A percentile compares a stretch with the other conserved stretches of the same genome.
phyloP scores from a whole-genome alignment of 2,888 invertebrate species.

The Oxystoma pomonae region DNA sequence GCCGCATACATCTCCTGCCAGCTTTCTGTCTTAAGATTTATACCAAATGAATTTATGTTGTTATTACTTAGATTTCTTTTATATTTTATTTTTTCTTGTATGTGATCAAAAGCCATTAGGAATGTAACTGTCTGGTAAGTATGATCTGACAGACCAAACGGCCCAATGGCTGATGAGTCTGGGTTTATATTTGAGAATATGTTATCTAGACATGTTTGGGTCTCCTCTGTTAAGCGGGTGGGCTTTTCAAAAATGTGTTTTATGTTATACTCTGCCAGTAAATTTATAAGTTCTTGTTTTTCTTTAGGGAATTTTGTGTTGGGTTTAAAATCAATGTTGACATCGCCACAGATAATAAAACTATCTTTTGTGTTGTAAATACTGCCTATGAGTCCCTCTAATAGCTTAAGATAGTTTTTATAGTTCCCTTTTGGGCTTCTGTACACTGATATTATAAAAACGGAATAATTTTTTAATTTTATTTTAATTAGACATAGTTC shows the following conservation, averaged over 20 bases:
- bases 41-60: too few species aligned
- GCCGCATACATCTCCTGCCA: too few species aligned
- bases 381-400: constrained; percentile 1
- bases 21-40: too few species aligned
- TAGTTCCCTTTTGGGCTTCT: constrained; percentile 3
- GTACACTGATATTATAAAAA: constrained; percentile 1
- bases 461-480: not conserved
- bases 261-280: constrained; percentile 8
- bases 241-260: constrained; percentile 5
- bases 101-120: not conserved
- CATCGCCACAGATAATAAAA: constrained; percentile 7
- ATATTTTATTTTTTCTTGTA: too few species aligned
- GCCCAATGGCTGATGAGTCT: not conserved
- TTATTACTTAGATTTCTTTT: too few species aligned
- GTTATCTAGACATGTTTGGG: constrained; percentile 1
- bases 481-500: constrained; percentile 2
- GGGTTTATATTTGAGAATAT: constrained; percentile 3
- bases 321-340: not conserved
- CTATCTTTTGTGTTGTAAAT: not conserved
- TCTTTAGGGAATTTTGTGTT: not conserved
- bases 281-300: constrained; percentile 1
- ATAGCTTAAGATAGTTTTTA: not conserved
- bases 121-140: not conserved
- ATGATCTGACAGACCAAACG: not conserved
- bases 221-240: constrained; percentile 1